These are phyloP conservation scores for Artemia sinica DNA, from an alignment of 2,888 invertebrate genomes.

Conservation along the genomic window DNA sequence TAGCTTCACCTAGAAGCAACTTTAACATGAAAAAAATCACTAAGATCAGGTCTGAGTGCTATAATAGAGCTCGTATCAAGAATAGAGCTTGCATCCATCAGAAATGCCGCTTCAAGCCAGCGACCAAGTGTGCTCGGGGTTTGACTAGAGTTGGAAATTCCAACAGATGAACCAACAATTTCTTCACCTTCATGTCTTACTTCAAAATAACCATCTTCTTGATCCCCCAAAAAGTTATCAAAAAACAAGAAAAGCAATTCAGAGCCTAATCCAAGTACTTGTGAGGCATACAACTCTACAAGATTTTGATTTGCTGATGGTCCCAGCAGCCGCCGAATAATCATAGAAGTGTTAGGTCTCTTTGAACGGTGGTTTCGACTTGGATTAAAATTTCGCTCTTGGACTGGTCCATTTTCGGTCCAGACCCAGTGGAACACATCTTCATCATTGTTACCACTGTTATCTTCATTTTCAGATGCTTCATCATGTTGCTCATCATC, in stretches of 20 bases:
- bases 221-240: conserved; percentile 40
- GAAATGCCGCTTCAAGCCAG: conserved; percentile 67
- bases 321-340: conserved; percentile 42
- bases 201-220: conserved; percentile 40
- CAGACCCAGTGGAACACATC: conserved; percentile 31
- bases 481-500: conserved; percentile 32
- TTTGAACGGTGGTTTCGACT: conserved; percentile 40
- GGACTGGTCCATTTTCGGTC: conserved; percentile 35
- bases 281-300: conserved; percentile 32
- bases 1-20: conserved; percentile 51
- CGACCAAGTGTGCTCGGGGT: conserved; percentile 49
- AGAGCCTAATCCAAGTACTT: conserved; percentile 29
- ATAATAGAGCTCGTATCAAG: conserved; percentile 58
- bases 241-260: conserved; percentile 42
- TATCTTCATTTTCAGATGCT: conserved; percentile 29
- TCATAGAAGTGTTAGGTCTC: conserved; percentile 46
- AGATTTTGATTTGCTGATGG: conserved; percentile 37
- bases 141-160: conserved; percentile 28
- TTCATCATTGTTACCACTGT: conserved; percentile 34
- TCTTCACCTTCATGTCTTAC: conserved; percentile 23
- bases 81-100: conserved; percentile 57
- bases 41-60: conserved; percentile 52
- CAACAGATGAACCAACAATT: conserved; percentile 21
- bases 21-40: conserved; percentile 35
- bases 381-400: conserved; percentile 41